A percentile compares a stretch with the other conserved stretches of the same genome.
Conservation (phyloP, 1,140 invertebrate genomes). For the Diabrotica virgifera region DNA sequence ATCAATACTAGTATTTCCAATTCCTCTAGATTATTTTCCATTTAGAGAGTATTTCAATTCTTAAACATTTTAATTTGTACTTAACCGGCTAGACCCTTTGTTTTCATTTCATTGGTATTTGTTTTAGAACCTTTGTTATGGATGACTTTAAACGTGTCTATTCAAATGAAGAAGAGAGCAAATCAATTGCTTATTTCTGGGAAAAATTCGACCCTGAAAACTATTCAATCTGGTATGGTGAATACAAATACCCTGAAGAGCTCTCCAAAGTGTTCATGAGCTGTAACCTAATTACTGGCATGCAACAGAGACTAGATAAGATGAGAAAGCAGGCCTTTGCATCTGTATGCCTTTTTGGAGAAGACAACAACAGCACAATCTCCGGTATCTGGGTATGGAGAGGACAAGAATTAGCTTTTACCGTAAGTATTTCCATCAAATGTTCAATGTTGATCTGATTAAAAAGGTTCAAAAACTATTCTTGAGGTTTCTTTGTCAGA, state of each 20-base stretch:
- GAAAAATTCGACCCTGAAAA: slow-evolving; percentile 95
- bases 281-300: slow-evolving; percentile 90
- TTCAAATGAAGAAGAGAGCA: slow-evolving; percentile 92
- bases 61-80: no score
- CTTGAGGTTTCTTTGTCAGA: no score
- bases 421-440: slow-evolving; percentile 54
- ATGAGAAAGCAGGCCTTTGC: slow-evolving; percentile 96
- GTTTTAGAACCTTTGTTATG: slow-evolving; percentile 80
- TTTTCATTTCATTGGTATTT: not conserved
- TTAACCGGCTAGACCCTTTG: no score
- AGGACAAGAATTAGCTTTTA: slow-evolving; percentile 91
- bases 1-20: no score
- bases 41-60: no score
- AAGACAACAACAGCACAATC: slow-evolving; percentile 89
- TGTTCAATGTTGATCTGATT: no score
- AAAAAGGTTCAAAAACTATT: no score
- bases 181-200: slow-evolving; percentile 98
- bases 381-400: slow-evolving; percentile 97
- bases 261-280: slow-evolving; percentile 93
- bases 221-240: slow-evolving; percentile 96
- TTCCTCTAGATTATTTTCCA: no score
- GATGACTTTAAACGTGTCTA: slow-evolving; percentile 97
- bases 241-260: slow-evolving; percentile 96
- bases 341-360: slow-evolving; percentile 90
- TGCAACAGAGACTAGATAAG: slow-evolving; percentile 98